Base-by-base conservation (phyloP, 1,140 invertebrate genomes). In the Leptopilina clavipes region DNA sequence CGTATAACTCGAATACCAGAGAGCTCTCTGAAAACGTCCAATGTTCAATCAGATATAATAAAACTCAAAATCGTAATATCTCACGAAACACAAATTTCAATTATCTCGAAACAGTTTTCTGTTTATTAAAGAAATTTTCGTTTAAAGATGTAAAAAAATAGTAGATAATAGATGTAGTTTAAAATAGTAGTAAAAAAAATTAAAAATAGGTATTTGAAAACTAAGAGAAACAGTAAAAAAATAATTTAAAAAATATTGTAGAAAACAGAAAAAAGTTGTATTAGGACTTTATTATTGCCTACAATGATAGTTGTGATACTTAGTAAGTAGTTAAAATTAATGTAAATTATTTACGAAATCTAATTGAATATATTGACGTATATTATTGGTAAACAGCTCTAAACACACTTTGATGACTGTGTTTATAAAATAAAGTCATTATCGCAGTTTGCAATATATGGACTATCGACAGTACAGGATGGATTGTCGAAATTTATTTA, bases 401-500 rank as follows among this genome's bases (percentile, higher is more conserved):
- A 18, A 17, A 22, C 12, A 31, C 18, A 65, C 56, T 12, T 22
- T 31, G 56, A 31, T 22, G 11, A 31, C 11, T 65, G 19, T 31
- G 18, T 56, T 56, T 56, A 19, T 65, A 65, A 65, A 52, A 65
- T 65, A 19, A 65, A 65, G 56, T 12, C 22, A 65, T 65, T 31
- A 25, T 65, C 22, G 19, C 10, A 65, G 56, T 19, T 65, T 65
- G 22, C 22, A 52, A 31, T 65, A 31, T 65, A 59, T 31, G 22
- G 5, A 65, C 56, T 65, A 65, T 65, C 22, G 56, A 65, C 56
- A 31, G 56, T 40, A 40, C 19, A 25, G 22, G 56, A 65, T 65
- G 56, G 56, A 65, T 65, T 65, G 56, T 65, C 11, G 56, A 65
- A 31, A 65, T 31, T 65, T 65, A 65, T 65, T 65, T 31, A 65